Evolutionary conservation across 2,113 vertebrate species (phyloP), one percentile per base, ranked within the genome.

Genomic region (Hemibates koningsi): DNA sequence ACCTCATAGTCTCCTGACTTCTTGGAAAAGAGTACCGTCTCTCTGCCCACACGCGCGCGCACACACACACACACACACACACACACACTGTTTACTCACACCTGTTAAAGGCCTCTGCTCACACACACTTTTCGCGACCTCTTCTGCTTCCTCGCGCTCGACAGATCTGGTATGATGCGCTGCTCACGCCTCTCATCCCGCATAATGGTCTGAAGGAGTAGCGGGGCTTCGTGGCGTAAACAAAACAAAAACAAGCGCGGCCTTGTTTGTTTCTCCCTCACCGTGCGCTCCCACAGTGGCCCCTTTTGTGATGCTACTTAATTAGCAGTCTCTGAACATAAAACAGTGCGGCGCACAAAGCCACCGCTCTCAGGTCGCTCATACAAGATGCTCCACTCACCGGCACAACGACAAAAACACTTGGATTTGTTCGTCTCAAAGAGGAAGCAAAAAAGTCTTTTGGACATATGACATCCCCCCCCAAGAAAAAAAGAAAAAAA

Each of bases 291-390:
- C 84, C 52, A 86, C 91, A 87, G 85, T 84, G 83, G 50, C 24
- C 82, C 34, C 88, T 81, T 90, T 91, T 92, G 84, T 88, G 57
- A 85, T 6, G 82, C 80, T 12, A 66, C 82, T 92, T 93, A 89
- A 93, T 94, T 93, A 90, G 87, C 91, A 85, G 86, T 85, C 86
- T 88, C 82, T 85, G 83, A 92, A 84, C 88, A 83, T 84, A 85
- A 85, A 83, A 12, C 81, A 5, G 66, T 6, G 4, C 24, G 1
- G 52, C 52, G 3, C 21, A 63, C 73, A 85, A 83, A 89, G 66
- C 53, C 5, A 16, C 78, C 3, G 73, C 83, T 88, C 84, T 91
- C 50, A 88, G 86, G 90, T 91, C 78, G 41, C 61, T 82, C 21
- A 17, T 76, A 48, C 9, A 27, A 90, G 80, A 90, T 87, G 85